Percentiles rank a stretch among this genome's conserved stretches.
These are phyloP conservation scores for Danaus chrysippus DNA, from an alignment of 2,888 invertebrate species.

Conservation along the genomic window DNA sequence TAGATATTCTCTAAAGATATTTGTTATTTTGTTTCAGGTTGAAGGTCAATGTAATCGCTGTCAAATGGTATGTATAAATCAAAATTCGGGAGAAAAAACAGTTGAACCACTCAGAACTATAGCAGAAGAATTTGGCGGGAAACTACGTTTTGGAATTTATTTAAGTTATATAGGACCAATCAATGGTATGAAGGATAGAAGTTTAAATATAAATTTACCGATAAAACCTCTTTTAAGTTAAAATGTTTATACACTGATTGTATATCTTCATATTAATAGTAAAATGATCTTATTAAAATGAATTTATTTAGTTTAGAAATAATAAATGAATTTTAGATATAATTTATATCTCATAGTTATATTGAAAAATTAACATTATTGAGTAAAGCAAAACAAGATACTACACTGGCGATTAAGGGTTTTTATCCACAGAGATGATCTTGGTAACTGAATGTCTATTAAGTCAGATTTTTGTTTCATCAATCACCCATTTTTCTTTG, in stretches of 20 bases:
- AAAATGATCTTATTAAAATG: neutral
- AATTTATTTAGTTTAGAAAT: neutral
- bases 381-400: too few species aligned
- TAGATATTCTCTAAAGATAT: conserved; percentile 12
- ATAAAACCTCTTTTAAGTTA: conserved; percentile 48
- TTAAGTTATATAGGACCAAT: conserved; percentile 70
- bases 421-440: too few species aligned
- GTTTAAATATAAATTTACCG: conserved; percentile 43
- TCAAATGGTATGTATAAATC: conserved; percentile 97
- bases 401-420: too few species aligned
- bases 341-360: too few species aligned
- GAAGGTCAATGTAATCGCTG: conserved; percentile 92
- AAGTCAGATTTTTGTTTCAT: too few species aligned
- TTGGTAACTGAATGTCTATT: too few species aligned
- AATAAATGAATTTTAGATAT: too few species aligned
- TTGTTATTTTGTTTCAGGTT: conserved; percentile 69
- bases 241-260: conserved; percentile 10
- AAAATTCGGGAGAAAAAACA: conserved; percentile 88
- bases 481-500: too few species aligned
- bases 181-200: conserved; percentile 48
- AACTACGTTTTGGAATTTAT: conserved; percentile 90
- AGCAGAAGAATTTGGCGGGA: conserved; percentile 85
- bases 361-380: too few species aligned
- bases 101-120: conserved; percentile 88
- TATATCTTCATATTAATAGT: neutral